Base-by-base conservation (phyloP, 30 jellyfish, hydroid and myxozoan species). In the Chrysaora quinquecirrha region DNA sequence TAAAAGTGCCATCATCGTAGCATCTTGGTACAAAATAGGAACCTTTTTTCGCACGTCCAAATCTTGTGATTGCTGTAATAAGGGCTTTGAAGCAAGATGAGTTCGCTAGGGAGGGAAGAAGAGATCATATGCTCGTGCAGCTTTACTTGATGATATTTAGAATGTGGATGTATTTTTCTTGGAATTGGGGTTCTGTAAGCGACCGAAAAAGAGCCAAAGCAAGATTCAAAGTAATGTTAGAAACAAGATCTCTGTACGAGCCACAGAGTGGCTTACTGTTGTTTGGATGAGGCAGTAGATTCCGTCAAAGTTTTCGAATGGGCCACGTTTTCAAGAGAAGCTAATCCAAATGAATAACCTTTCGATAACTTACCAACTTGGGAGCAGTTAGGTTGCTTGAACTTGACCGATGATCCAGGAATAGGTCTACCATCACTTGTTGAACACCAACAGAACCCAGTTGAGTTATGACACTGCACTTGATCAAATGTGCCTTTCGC, bases 371-470 rank as follows among this genome's bases (percentile, higher is more conserved):
- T 34, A 58, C 88, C 88, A 7, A 76, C 66, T 9, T 30, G 31
- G 22, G 88, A 20, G 32, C 96, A 88, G 35, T 88, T 88, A 38
- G 96, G 96, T 25, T 79, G 46, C 58, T 80, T 70, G 58, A 65
- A 28, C 25, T 81, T 71, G 33, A 88, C 96, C 9, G 96, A 88
- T 6, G 96, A 76, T 28, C 93, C 93, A 2, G 96, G 96, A 38
- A 88, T 88, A 0, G 96, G 96, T 66, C 87, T 35, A 7, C 96
- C 96, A 50, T 88, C 96, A 16, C 76, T 65, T 25, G 96, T 88
- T 6, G 96, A 88, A 58, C 96, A 88, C 96, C 96, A 88, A 64
- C 96, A 88, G 82, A 54, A 88, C 29, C 96, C 96, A 60, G 93
- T 88, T 20, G 77, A 50, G 56, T 78, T 78, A 64, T 88, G 96